These are phyloP conservation scores for Drosophila anceps DNA, from an alignment of 2,888 invertebrate species.

Conservation along the genomic window DNA sequence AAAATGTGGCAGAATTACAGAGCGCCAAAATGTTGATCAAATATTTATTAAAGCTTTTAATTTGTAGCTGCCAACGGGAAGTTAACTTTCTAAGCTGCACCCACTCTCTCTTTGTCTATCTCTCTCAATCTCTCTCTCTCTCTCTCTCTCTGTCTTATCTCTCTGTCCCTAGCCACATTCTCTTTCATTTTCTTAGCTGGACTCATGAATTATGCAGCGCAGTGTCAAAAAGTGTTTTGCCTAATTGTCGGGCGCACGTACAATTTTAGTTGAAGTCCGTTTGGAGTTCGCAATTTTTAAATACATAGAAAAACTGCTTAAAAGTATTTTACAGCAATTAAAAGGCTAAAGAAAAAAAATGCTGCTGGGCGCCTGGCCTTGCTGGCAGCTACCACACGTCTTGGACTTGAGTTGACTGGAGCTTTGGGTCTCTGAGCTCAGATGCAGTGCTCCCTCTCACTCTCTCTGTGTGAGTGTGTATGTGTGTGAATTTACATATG, in stretches of 20 bases:
- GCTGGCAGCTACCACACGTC: slow-evolving; percentile 25
- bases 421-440: slow-evolving; percentile 10
- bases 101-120: not conserved
- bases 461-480: too few species aligned
- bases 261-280: slow-evolving; percentile 9
- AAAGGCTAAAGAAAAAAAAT: not conserved
- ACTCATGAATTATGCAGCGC: slow-evolving; percentile 56
- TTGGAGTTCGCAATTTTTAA: slow-evolving; percentile 19
- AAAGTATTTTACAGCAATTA: slow-evolving; percentile 35
- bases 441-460: not conserved
- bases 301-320: not conserved
- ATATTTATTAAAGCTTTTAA: slow-evolving; percentile 75
- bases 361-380: slow-evolving; percentile 33
- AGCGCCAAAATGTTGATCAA: slow-evolving; percentile 66
- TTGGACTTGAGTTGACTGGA: slow-evolving; percentile 33
- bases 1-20: slow-evolving; percentile 77
- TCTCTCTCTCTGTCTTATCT: not conserved
- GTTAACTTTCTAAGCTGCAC: too few species aligned
- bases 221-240: slow-evolving; percentile 46
- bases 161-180: not conserved
- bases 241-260: slow-evolving; percentile 45
- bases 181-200: not conserved
- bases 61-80: slow-evolving; percentile 36
- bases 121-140: not conserved
- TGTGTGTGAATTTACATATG: too few species aligned